Base-by-base conservation (phyloP, 1,140 invertebrate species). In the Spodoptera litura region DNA sequence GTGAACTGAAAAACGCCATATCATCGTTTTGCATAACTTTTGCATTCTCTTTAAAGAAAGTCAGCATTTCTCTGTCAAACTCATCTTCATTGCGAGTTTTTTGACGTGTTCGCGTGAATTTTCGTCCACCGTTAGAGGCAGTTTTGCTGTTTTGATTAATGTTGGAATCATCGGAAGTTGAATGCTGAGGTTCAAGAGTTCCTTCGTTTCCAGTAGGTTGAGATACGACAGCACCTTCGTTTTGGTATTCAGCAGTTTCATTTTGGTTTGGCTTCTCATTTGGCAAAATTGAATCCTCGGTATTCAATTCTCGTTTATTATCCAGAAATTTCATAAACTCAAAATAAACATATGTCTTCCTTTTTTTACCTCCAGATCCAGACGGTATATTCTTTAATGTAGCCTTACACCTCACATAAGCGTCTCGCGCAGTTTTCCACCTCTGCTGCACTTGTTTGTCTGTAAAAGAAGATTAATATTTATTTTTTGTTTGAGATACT, bases 401-500 rank as follows among this genome's bases (percentile, higher is more conserved):
- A 49, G 38, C 64, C 20, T 64, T 64, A 35, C 4, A 35, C 31
- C 61, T 64, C 2, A 38, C 3, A 44, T 38, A 64, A 8, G 25
- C 31, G 12, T 64, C 61, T n/a, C 61, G 9, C 2, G 61, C 61
- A 9, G 61, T 35, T 44, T 38, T 64, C 61, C 61, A 64, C 12
- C 61, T 31, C 11, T 64, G 61, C 6, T 38, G 61, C 4, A 64
- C 12, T 51, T 9, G 38, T 68, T 68, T 68, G 11, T 68, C 64
- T 68, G 64, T 51, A 68, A 68, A 3, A 68, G 11, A 68, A 68
- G 51, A 68, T 51, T 38, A 38, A 38, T 4, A 51, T 20, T 66
- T 44, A 15, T 66, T 66, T 13, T 66, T 66, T 44, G 10, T 66
- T 66, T 66, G 38, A 66, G 62, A 13, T 66, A 66, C 62, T 66